These are phyloP conservation scores for Ophiothrix spiculata DNA, from an alignment of 35 echinoderm and acorn worm species.

Conservation along the genomic window DNA sequence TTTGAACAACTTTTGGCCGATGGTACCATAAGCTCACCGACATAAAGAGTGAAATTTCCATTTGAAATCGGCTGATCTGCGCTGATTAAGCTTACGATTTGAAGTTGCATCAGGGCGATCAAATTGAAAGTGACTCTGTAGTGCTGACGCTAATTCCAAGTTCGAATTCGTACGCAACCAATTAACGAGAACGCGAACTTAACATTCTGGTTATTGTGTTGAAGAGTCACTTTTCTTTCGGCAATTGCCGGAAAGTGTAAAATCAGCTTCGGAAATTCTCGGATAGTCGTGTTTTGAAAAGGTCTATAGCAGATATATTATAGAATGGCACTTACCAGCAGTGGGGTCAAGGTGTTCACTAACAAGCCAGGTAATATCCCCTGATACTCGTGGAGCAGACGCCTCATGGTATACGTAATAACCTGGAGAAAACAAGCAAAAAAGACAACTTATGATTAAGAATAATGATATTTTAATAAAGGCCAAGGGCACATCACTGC, in stretches of 20 bases:
- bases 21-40: no score
- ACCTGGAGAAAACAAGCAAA: constrained; percentile 36
- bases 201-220: background rate
- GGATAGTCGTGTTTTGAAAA: background rate
- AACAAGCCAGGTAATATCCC: constrained; percentile 77
- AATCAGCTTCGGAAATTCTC: background rate
- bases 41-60: no score
- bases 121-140: no score
- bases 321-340: constrained; percentile 8
- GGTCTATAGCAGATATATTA: background rate
- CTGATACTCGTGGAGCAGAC: constrained; percentile 17
- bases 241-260: background rate
- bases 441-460: background rate
- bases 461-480: background rate
- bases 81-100: no score
- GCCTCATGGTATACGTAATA: constrained; percentile 76
- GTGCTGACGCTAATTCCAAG: background rate
- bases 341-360: constrained; percentile 68
- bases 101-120: no score
- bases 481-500: background rate
- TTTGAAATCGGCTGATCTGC: no score
- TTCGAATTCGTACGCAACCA: background rate
- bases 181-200: background rate
- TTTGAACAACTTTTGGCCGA: no score
- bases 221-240: background rate